Conservation (phyloP, 2,888 invertebrate species). For the Chrysina gloriosa region DNA sequence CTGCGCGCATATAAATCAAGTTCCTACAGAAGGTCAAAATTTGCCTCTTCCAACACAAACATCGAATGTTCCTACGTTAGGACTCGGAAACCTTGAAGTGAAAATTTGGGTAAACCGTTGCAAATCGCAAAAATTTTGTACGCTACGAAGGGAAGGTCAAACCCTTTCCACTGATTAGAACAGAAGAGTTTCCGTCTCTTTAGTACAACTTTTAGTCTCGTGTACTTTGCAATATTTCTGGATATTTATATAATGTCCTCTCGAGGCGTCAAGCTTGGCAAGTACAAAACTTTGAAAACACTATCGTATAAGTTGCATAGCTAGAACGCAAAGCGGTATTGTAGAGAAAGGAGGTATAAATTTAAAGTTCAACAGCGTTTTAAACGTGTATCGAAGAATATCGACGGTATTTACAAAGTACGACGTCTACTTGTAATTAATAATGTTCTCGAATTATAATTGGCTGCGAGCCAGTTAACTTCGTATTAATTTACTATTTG, state of each 20-base stretch:
- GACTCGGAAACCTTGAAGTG: conserved; percentile 28
- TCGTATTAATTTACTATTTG: conserved; percentile 25
- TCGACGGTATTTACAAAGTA: neutral
- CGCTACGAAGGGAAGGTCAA: conserved; percentile 48
- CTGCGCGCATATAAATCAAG: conserved; percentile 3
- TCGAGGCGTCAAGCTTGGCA: too few relatives aligned
- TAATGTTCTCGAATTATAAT: conserved; percentile 12
- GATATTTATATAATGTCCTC: too few relatives aligned
- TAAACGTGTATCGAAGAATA: neutral
- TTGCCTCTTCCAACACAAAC: neutral
- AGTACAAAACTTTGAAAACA: too few relatives aligned
- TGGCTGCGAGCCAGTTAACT: conserved; percentile 22
- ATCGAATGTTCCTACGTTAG: neutral
- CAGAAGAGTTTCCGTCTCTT: neutral
- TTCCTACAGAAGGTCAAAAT: conserved; percentile 13
- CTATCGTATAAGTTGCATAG: too few relatives aligned
- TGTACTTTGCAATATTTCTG: too few relatives aligned
- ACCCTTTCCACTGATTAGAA: conserved; percentile 44
- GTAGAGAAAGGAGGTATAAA: too few relatives aligned
- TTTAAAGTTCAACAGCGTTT: too few relatives aligned
- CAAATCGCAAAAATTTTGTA: conserved; percentile 46
- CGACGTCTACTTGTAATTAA: conserved; percentile 11
- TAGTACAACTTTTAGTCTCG: neutral
- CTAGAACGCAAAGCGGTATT: too few relatives aligned
- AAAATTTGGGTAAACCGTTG: conserved; percentile 38